Percentiles rank a stretch among this genome's conserved stretches.
Evolutionary conservation across 2,113 vertebrate genomes (phyloP).

Genomic region (Varanus komodoensis): DNA sequence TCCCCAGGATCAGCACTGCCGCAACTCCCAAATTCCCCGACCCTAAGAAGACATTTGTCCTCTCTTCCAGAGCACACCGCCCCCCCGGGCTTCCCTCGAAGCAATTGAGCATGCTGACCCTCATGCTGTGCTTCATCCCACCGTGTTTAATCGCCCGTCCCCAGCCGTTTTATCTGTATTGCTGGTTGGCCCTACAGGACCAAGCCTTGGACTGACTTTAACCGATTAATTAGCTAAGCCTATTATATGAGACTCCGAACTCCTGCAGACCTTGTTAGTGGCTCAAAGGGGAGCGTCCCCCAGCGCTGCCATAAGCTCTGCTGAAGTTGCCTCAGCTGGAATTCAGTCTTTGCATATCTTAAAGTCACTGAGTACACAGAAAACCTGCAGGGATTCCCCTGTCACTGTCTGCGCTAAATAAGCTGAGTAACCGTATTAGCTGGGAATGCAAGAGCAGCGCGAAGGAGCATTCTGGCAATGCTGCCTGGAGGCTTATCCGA

Average conservation of each 20-base stretch:
- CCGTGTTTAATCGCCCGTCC: constrained; percentile 47
- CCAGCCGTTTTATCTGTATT: constrained; percentile 35
- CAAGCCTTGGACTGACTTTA: constrained; percentile 21
- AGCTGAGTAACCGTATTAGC: constrained; percentile 63
- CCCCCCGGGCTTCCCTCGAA: neutral
- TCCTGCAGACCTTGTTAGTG: constrained; percentile 15
- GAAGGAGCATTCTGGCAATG: neutral
- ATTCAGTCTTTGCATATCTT: constrained; percentile 61
- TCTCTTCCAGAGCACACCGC: neutral
- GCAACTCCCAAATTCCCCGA: neutral
- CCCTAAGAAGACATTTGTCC: neutral
- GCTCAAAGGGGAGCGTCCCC: constrained; percentile 52
- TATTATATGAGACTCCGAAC: constrained; percentile 46
- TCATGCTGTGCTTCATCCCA: constrained; percentile 27
- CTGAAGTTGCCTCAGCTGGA: constrained; percentile 63
- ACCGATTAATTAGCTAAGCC: constrained; percentile 70
- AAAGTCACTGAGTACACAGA: constrained; percentile 28
- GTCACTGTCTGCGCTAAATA: constrained; percentile 63
- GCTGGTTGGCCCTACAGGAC: constrained; percentile 54
- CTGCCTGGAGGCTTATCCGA: constrained; percentile 31
- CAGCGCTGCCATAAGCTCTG: constrained; percentile 33
- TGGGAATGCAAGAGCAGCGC: constrained; percentile 47
- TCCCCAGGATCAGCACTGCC: neutral
- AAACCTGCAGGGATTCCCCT: constrained; percentile 60
- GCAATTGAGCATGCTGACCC: neutral